Base-by-base conservation (phyloP, 2,797 vertebrate genomes). In the Sphenodon punctatus region DNA sequence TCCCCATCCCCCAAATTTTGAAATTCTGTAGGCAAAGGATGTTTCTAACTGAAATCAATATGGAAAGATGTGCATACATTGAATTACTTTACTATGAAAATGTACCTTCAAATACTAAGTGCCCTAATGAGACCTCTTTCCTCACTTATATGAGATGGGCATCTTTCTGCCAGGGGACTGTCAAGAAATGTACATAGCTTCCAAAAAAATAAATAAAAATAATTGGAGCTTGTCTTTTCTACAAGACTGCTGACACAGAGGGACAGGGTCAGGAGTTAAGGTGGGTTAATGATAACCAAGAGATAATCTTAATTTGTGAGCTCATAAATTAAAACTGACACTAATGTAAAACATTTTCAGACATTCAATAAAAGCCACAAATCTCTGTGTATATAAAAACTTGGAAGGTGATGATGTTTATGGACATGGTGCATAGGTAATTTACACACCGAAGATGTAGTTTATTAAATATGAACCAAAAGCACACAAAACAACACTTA, bases 251-350 rank as follows among this genome's bases (percentile, higher is more conserved):
- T 58, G 12, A 17, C 42, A 0, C 67, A 42, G 59, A 39, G 38
- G 41, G 49, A 45, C 75, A 53, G 69, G 67, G 30, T 75, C 66
- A 88, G 48, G 36, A 41, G 48, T 84, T 4, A 20, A 43, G 32
- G 41, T 69, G 5, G 3, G 39, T 51, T 39, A 82, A 36, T 63
- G 49, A 39, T 10, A 73, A 55, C 34, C 14, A 4, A 5, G 59
- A 77, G 61, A 75, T 25, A 20, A 9, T 38, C 23, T 75, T 78
- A 75, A 9, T 69, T 91, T 80, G 61, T 58, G 39, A 88, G 49
- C 46, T 75, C 32, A 45, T 70, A 73, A 70, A 85, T 66, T 72
- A 75, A 79, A 86, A 46, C 59, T 65, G 76, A 79, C 45, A 75
- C 30, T 17, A 53, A 61, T 38, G 86, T 74, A 48, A 88, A 88